phyloP scores from a whole-genome alignment of 2,797 vertebrate species.

The Adrianichthys oophorus region DNA sequence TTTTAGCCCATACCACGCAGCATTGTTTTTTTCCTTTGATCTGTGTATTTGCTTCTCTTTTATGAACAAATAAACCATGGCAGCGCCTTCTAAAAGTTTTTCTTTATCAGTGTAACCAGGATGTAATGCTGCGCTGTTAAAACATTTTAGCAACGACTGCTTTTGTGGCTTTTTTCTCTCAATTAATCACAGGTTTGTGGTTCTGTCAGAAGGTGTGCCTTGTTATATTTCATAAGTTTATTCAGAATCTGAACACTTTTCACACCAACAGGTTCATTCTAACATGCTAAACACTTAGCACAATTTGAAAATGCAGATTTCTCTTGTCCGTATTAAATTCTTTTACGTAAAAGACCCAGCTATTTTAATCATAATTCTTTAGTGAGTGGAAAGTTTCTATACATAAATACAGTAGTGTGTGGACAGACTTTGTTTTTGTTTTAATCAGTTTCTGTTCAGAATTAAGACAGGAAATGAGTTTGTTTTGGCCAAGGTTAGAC shows the following conservation, averaged over 20 bases:
- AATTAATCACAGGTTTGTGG: conserved; percentile 16
- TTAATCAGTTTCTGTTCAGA: too few relatives aligned
- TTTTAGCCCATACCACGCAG: conserved; percentile 21
- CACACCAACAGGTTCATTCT: background rate
- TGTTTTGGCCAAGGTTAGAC: too few relatives aligned
- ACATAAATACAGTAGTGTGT: too few relatives aligned
- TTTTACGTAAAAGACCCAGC: background rate
- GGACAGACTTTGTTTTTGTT: too few relatives aligned
- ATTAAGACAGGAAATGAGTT: too few relatives aligned
- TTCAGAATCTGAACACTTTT: conserved; percentile 2
- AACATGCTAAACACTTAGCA: background rate
- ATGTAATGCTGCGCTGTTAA: conserved; percentile 20
- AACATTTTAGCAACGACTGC: conserved; percentile 16
- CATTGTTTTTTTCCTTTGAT: conserved; percentile 25
- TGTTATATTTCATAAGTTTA: conserved; percentile 3
- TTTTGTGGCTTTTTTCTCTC: conserved; percentile 4
- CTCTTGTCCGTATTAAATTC: background rate
- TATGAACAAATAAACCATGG: conserved; percentile 38
- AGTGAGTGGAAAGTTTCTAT: too few relatives aligned
- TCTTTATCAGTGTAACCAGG: conserved; percentile 22
- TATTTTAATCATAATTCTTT: background rate
- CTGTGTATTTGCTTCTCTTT: conserved; percentile 4
- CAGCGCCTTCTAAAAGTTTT: conserved; percentile 21
- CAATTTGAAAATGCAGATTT: background rate
- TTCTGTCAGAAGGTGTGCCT: conserved; percentile 4